phyloP scores from a whole-genome alignment of 2,888 invertebrate species.

The Dexiosoma caninum region DNA sequence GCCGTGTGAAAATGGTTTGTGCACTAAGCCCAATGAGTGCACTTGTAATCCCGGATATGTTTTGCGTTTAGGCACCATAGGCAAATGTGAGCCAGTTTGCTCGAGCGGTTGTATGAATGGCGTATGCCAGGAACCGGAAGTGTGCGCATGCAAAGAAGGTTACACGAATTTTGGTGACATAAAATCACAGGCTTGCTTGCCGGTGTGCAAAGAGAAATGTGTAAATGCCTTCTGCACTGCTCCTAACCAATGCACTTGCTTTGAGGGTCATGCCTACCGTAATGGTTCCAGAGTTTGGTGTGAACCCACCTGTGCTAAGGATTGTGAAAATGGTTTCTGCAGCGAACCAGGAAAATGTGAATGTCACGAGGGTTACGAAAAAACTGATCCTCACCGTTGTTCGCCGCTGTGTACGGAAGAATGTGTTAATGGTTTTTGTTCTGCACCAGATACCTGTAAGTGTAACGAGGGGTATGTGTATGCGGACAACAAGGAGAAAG shows the following conservation, averaged over 20 bases:
- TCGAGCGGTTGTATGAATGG: constrained; percentile 72
- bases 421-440: constrained; percentile 76
- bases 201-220: constrained; percentile 79
- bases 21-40: constrained; percentile 78
- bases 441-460: constrained; percentile 75
- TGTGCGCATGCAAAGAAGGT: constrained; percentile 72
- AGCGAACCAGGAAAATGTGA: constrained; percentile 73
- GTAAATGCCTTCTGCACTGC: constrained; percentile 79
- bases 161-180: constrained; percentile 67
- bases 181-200: constrained; percentile 75
- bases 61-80: constrained; percentile 65
- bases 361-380: constrained; percentile 72
- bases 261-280: constrained; percentile 70
- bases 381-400: constrained; percentile 70
- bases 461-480: constrained; percentile 70
- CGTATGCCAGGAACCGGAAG: constrained; percentile 78
- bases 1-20: constrained; percentile 72
- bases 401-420: constrained; percentile 68
- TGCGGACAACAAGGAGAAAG: constrained; percentile 69
- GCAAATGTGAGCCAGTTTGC: constrained; percentile 72
- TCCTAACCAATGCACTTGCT: constrained; percentile 74
- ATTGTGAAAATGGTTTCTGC: constrained; percentile 77
- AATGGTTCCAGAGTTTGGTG: constrained; percentile 71
- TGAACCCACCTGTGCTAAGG: constrained; percentile 72
- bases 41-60: constrained; percentile 77